Evolutionary conservation across 1,140 invertebrate species (phyloP).

Genomic region (Helicoverpa armigera): DNA sequence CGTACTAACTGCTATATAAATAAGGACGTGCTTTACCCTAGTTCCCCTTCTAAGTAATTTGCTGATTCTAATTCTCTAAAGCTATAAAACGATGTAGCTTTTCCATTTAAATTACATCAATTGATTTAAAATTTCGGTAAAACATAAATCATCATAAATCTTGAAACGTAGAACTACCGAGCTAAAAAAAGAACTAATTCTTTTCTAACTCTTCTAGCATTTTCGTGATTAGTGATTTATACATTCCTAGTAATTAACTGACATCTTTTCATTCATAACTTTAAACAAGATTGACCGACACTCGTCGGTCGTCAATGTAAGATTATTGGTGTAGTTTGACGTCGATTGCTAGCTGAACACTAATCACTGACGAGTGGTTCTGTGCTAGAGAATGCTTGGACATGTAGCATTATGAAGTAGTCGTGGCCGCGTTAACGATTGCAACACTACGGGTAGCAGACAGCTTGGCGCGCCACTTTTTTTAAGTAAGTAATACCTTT

Average conservation of each 20-base stretch:
- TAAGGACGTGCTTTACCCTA: conserved; percentile 33
- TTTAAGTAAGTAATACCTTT: conserved; percentile 70
- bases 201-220: background rate
- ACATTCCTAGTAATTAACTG: too few relatives aligned
- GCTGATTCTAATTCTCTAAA: conserved; percentile 36
- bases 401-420: conserved; percentile 60
- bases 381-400: conserved; percentile 55
- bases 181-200: too few relatives aligned
- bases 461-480: conserved; percentile 84
- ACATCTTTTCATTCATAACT: conserved; percentile 18
- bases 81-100: background rate
- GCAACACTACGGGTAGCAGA: conserved; percentile 69
- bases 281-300: background rate
- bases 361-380: conserved; percentile 7
- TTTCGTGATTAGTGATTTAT: background rate
- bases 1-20: conserved; percentile 53
- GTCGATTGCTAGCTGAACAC: conserved; percentile 50
- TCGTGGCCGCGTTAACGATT: conserved; percentile 55
- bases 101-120: too few relatives aligned
- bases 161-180: too few relatives aligned
- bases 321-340: conserved; percentile 6
- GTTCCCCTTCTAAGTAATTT: background rate
- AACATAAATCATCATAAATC: too few relatives aligned
- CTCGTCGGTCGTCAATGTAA: background rate
- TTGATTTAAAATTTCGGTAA: too few relatives aligned